Conservation (phyloP, 2,888 invertebrate species). For the Rhimphoctona megacephalus region DNA sequence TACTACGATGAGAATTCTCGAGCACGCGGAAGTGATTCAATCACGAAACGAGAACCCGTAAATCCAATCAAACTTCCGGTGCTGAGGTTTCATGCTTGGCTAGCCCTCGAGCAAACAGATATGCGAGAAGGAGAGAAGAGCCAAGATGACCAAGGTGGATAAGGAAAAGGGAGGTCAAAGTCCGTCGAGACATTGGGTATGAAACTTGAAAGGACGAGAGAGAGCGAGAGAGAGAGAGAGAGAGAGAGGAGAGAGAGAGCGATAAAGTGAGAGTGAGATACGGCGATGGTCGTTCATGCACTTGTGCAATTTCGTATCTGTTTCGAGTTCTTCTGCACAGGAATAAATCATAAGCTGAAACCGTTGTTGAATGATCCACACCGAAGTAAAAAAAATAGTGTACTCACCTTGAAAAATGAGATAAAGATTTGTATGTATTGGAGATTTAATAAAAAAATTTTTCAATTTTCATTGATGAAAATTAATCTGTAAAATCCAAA, state of each 20-base stretch:
- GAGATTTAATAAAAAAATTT: neutral
- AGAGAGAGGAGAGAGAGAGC: neutral
- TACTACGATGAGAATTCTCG: conserved; percentile 16
- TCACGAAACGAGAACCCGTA: conserved; percentile 67
- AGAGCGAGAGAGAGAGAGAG: neutral
- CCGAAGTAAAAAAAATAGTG: neutral
- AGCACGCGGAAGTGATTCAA: conserved; percentile 67
- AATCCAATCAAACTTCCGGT: conserved; percentile 69
- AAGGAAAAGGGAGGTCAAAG: conserved; percentile 57
- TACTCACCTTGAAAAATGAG: neutral
- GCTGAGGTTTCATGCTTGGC: conserved; percentile 66
- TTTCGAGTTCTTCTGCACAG: neutral
- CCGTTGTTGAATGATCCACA: neutral
- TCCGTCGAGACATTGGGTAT: conserved; percentile 49
- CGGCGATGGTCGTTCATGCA: neutral
- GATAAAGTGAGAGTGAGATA: conserved; percentile 9
- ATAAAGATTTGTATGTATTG: neutral
- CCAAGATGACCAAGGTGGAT: conserved; percentile 50
- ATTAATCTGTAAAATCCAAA: neutral
- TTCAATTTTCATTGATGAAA: neutral
- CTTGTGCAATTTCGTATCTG: conserved; percentile 33
- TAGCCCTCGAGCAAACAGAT: conserved; percentile 61
- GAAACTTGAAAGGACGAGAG: conserved; percentile 48
- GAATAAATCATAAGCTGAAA: neutral
- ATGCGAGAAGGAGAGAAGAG: conserved; percentile 10